A percentile compares a stretch with the other conserved stretches of the same genome.
phyloP scores from a whole-genome alignment of 2,797 vertebrate genomes.

The Neostethus bicornis region DNA sequence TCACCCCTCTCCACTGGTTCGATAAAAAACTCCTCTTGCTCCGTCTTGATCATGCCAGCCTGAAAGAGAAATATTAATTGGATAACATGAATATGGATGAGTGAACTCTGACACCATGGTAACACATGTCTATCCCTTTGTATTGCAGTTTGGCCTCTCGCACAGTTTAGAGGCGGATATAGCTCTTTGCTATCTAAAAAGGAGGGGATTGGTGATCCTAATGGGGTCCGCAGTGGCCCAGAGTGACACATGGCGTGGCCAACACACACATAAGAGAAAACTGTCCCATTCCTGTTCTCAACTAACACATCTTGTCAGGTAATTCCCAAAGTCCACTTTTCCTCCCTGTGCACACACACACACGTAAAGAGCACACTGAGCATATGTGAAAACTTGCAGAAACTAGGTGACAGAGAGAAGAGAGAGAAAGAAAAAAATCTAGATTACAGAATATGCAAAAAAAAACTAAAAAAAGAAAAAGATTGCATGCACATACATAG shows the following conservation, averaged over 20 bases:
- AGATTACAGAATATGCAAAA: slow-evolving; percentile 28
- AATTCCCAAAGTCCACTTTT: slow-evolving; percentile 55
- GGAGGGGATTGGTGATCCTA: slow-evolving; percentile 32
- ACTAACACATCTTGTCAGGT: slow-evolving; percentile 76
- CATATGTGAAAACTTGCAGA: slow-evolving; percentile 41
- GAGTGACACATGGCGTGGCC: slow-evolving; percentile 63
- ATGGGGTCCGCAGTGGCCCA: slow-evolving; percentile 22
- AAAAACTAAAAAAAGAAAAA: neutral
- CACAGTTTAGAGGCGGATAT: slow-evolving; percentile 26
- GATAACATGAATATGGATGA: slow-evolving; percentile 9
- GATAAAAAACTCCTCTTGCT: slow-evolving; percentile 96
- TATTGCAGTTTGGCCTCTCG: neutral
- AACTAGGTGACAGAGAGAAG: slow-evolving; percentile 14
- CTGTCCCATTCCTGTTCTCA: slow-evolving; percentile 51
- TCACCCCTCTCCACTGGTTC: slow-evolving; percentile 90
- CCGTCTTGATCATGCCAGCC: slow-evolving; percentile 96
- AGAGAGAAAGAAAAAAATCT: slow-evolving; percentile 31
- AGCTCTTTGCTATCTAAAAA: slow-evolving; percentile 2
- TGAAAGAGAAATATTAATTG: slow-evolving; percentile 69
- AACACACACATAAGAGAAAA: slow-evolving; percentile 61
- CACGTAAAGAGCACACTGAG: slow-evolving; percentile 31
- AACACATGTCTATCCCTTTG: slow-evolving; percentile 20
- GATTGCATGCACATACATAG: slow-evolving; percentile 33
- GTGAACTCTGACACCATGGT: slow-evolving; percentile 36
- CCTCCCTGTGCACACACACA: slow-evolving; percentile 7